These are phyloP conservation scores for Danio jaintianensis DNA, from an alignment of 2,797 vertebrate genomes.

Conservation along the genomic window DNA sequence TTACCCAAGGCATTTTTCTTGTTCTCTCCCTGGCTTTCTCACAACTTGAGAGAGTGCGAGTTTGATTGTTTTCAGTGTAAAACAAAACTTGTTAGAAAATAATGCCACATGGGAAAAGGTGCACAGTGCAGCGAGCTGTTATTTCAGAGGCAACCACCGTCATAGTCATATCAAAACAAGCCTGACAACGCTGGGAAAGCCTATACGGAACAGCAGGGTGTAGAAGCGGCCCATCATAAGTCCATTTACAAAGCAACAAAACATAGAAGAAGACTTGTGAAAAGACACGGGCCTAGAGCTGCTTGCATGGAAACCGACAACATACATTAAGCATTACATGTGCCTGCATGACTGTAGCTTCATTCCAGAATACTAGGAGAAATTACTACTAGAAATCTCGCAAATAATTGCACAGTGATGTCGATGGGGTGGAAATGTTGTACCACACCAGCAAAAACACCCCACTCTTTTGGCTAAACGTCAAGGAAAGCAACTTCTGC, in stretches of 20 bases:
- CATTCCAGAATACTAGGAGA: slow-evolving; percentile 63
- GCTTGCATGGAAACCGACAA: neutral
- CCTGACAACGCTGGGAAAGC: neutral
- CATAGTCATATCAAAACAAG: slow-evolving; percentile 30
- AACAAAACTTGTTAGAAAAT: slow-evolving; percentile 50
- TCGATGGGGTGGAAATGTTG: slow-evolving; percentile 65
- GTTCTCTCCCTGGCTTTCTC: slow-evolving; percentile 44
- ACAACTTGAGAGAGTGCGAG: slow-evolving; percentile 29
- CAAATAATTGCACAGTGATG: slow-evolving; percentile 67
- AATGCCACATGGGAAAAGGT: slow-evolving; percentile 37
- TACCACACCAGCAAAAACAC: slow-evolving; percentile 64
- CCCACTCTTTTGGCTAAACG: slow-evolving; percentile 68
- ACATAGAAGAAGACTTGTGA: neutral
- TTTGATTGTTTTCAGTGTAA: slow-evolving; percentile 52
- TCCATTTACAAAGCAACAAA: slow-evolving; percentile 28
- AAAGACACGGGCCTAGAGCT: neutral
- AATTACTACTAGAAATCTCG: slow-evolving; percentile 62
- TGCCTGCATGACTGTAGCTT: neutral
- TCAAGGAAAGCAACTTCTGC: slow-evolving; percentile 83
- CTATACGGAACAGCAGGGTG: neutral
- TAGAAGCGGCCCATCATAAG: neutral
- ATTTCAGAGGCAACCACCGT: slow-evolving; percentile 25
- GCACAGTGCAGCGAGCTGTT: slow-evolving; percentile 26
- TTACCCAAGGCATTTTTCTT: slow-evolving; percentile 51
- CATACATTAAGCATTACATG: slow-evolving; percentile 9